Evolutionary conservation across 2,113 vertebrate species (phyloP).

Genomic region (Myocastor coypus): DNA sequence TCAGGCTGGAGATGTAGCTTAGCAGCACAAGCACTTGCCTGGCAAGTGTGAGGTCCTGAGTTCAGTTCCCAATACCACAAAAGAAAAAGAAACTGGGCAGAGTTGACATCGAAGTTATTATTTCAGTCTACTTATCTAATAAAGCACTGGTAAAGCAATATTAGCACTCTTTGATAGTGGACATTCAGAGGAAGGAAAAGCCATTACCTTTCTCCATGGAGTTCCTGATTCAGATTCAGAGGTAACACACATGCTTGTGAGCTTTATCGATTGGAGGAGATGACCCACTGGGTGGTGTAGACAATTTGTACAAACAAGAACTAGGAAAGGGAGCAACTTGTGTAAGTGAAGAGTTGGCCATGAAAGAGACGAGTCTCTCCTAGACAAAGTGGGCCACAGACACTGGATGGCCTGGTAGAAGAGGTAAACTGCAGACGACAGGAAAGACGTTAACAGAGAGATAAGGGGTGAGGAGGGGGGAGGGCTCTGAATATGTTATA

Average conservation of each 20-base stretch:
- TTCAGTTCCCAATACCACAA: too few species aligned
- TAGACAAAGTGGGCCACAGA: neutral
- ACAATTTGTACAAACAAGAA: neutral
- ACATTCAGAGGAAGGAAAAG: constrained; percentile 44
- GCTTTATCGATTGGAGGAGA: neutral
- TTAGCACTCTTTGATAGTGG: neutral
- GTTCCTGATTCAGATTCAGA: neutral
- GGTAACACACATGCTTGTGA: neutral
- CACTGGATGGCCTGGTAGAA: neutral
- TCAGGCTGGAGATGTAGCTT: neutral
- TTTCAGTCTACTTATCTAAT: constrained; percentile 41
- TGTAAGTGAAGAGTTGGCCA: neutral
- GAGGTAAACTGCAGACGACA: accelerated
- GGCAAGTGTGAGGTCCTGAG: too few species aligned
- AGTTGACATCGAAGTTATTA: neutral
- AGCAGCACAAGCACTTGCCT: too few species aligned
- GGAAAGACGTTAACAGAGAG: neutral
- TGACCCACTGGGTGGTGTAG: neutral
- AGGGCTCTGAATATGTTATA: accelerated
- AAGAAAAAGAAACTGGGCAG: too few species aligned
- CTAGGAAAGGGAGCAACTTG: neutral
- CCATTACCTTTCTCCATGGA: neutral
- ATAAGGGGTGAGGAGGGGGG: neutral
- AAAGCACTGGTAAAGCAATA: constrained; percentile 5
- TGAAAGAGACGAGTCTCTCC: neutral